These are phyloP conservation scores for Leuciscus idus DNA, from an alignment of 2,113 vertebrate species.

Conservation along the genomic window DNA sequence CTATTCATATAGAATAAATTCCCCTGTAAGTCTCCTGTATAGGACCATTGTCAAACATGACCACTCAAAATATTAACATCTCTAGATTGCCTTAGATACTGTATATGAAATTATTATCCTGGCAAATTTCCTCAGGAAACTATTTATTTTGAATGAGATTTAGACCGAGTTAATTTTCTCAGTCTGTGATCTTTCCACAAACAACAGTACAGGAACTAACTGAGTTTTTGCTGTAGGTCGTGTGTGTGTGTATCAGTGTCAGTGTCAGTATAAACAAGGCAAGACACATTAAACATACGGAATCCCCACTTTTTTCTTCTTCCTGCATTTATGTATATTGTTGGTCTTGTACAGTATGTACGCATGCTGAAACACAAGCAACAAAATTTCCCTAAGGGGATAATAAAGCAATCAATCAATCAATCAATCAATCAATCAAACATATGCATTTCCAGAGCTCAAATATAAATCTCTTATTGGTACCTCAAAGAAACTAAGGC, in stretches of 20 bases:
- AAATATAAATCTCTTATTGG: conserved; percentile 39
- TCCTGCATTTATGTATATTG: no score
- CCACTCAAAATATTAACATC: no score
- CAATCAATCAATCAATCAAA: no score
- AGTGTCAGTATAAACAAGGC: background rate
- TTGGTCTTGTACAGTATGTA: no score
- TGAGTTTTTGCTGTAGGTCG: conserved; percentile 20
- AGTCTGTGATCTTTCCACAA: conserved; percentile 28
- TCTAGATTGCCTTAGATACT: background rate
- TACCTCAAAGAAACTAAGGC: background rate
- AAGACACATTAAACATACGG: conserved; percentile 29
- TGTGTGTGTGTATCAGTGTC: no score
- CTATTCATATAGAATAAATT: background rate
- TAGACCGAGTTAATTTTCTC: conserved; percentile 24
- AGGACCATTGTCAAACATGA: background rate
- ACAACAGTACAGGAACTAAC: conserved; percentile 21
- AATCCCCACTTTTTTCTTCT: background rate
- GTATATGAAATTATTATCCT: background rate
- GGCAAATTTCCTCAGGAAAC: conserved; percentile 10
- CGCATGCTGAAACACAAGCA: no score
- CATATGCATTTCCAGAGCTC: conserved; percentile 6
- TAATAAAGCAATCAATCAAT: no score
- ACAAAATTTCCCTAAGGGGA: no score
- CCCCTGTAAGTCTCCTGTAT: no score
- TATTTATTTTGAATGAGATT: conserved; percentile 42